Conservation (phyloP, 2,797 vertebrate genomes). For the Tokudaia muenninki region DNA sequence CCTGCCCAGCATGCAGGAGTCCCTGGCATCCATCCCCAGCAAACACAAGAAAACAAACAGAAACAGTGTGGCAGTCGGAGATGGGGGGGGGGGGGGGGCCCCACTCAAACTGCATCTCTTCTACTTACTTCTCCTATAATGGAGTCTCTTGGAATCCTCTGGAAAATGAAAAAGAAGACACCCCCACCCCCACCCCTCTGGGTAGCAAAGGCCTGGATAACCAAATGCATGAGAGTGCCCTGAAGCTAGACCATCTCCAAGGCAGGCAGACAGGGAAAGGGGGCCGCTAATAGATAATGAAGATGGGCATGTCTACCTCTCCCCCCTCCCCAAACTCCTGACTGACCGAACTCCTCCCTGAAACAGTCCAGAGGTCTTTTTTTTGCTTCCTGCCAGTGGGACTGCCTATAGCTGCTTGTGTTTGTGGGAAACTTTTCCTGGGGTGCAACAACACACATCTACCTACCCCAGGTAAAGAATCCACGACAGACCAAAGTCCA, state of each 20-base stretch:
- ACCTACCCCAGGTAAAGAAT: not conserved
- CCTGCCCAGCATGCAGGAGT: not conserved
- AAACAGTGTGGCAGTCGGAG: not conserved
- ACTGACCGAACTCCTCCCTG: too few relatives aligned
- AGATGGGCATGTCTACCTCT: not conserved
- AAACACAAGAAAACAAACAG: not conserved
- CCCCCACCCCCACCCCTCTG: not conserved
- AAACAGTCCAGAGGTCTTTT: not conserved
- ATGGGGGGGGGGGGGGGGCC: too few relatives aligned
- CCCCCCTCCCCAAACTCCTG: fast-evolving
- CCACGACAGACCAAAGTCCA: not conserved
- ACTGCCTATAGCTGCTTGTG: not conserved
- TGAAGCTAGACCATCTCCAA: not conserved
- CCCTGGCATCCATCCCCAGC: too few relatives aligned
- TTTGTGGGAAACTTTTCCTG: not conserved
- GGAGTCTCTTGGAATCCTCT: not conserved
- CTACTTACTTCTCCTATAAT: not conserved
- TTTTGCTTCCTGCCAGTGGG: not conserved
- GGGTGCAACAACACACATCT: not conserved
- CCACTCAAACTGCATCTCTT: not conserved
- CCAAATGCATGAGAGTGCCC: not conserved
- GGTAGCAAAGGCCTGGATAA: not conserved
- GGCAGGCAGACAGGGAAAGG: not conserved
- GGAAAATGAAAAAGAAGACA: not conserved
- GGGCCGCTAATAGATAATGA: not conserved